A percentile compares a stretch with the other conserved stretches of the same genome.
phyloP scores from a whole-genome alignment of 2,888 invertebrate species.

The Dryadula phaetusa region DNA sequence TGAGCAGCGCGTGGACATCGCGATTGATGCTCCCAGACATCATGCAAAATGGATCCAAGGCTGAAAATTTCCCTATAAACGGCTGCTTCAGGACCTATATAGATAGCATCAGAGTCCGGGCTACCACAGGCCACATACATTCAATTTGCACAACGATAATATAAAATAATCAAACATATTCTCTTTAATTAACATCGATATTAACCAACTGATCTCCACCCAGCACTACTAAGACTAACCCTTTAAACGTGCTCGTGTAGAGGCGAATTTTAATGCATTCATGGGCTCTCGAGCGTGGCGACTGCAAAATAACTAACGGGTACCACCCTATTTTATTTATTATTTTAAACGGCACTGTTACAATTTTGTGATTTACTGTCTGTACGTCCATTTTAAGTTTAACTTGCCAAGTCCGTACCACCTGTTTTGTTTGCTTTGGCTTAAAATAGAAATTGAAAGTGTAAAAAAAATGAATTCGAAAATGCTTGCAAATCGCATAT shows the following conservation, averaged over 20 bases:
- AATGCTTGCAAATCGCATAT: not conserved
- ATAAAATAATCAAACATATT: too few relatives aligned
- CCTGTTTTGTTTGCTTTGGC: constrained; percentile 51
- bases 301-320: constrained; percentile 77
- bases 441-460: too few relatives aligned
- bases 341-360: constrained; percentile 74
- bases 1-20: too few relatives aligned
- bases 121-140: too few relatives aligned
- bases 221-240: constrained; percentile 57
- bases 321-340: constrained; percentile 67
- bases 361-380: constrained; percentile 63
- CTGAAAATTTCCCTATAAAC: too few relatives aligned
- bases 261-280: constrained; percentile 76
- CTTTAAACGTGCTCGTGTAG: constrained; percentile 60
- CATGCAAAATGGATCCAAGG: too few relatives aligned
- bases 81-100: too few relatives aligned
- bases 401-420: too few relatives aligned
- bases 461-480: constrained; percentile 16
- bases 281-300: constrained; percentile 80
- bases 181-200: not conserved
- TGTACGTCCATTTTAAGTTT: constrained; percentile 26
- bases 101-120: too few relatives aligned
- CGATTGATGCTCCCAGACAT: too few relatives aligned
- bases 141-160: too few relatives aligned
- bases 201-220: constrained; percentile 29